These are phyloP conservation scores for Lemur catta DNA, from an alignment of 2,797 vertebrate species.

Conservation along the genomic window DNA sequence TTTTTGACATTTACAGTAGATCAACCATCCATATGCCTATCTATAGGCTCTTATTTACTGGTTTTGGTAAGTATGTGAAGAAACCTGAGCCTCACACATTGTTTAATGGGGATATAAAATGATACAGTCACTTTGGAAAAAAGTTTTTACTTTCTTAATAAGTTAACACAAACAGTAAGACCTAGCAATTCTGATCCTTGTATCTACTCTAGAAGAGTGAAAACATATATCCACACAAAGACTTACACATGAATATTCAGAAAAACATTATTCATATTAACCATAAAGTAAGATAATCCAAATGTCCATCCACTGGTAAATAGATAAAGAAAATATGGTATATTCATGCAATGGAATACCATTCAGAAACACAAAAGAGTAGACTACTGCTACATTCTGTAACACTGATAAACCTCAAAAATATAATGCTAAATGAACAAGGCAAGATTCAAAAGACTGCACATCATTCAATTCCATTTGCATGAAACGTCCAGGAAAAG, in stretches of 20 bases:
- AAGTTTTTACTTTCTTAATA: neutral
- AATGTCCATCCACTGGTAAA: neutral
- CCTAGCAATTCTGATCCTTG: no score
- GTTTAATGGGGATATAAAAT: neutral
- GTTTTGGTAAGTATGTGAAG: neutral
- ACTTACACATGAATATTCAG: neutral
- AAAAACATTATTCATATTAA: no score
- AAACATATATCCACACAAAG: neutral
- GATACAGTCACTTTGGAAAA: neutral
- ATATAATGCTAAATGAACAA: neutral
- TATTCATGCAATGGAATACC: neutral
- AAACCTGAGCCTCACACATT: neutral
- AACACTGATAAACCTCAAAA: neutral
- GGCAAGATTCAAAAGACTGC: neutral
- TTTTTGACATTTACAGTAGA: neutral
- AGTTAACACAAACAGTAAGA: neutral
- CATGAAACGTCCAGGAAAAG: neutral
- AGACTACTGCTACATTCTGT: no score
- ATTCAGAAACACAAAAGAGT: neutral
- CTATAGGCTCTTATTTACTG: neutral
- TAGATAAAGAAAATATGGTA: neutral
- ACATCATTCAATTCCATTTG: neutral
- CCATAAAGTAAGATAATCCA: neutral
- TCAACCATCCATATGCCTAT: neutral
- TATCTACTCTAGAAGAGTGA: neutral